These are phyloP conservation scores for Crematogaster levior DNA, from an alignment of 2,888 invertebrate species.

Conservation along the genomic window DNA sequence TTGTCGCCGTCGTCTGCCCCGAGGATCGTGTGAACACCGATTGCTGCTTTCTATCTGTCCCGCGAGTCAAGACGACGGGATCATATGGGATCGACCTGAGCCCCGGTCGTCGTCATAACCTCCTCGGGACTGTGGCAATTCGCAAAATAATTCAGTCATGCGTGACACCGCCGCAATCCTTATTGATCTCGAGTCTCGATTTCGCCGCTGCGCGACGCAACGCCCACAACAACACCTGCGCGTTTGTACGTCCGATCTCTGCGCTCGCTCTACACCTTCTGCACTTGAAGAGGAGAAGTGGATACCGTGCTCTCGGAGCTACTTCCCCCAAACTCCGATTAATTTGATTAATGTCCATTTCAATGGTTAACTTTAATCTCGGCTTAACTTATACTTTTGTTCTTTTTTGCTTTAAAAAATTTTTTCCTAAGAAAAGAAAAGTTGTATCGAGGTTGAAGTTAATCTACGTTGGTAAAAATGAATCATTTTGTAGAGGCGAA, in stretches of 20 bases:
- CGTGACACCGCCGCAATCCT: slow-evolving; percentile 70
- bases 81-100: slow-evolving; percentile 22
- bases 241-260: neutral
- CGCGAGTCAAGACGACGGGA: slow-evolving; percentile 4
- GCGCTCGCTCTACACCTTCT: neutral
- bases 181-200: slow-evolving; percentile 72
- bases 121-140: slow-evolving; percentile 67
- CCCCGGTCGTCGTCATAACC: slow-evolving; percentile 67
- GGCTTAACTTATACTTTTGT: too few species aligned
- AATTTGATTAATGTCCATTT: too few species aligned
- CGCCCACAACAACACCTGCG: slow-evolving; percentile 22
- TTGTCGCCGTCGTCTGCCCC: slow-evolving; percentile 77
- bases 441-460: too few species aligned
- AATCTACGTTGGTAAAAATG: too few species aligned
- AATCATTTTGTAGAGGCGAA: too few species aligned
- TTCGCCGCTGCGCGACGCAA: slow-evolving; percentile 12
- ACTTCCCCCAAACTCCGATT: too few species aligned
- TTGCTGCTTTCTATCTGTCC: neutral
- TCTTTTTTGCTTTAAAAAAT: too few species aligned
- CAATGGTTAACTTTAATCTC: too few species aligned
- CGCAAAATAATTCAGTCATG: slow-evolving; percentile 72
- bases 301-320: too few species aligned
- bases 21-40: slow-evolving; percentile 4
- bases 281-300: neutral
- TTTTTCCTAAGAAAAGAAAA: too few species aligned